Conservation (phyloP, 2,113 vertebrate genomes). For the Lycaon pictus region DNA sequence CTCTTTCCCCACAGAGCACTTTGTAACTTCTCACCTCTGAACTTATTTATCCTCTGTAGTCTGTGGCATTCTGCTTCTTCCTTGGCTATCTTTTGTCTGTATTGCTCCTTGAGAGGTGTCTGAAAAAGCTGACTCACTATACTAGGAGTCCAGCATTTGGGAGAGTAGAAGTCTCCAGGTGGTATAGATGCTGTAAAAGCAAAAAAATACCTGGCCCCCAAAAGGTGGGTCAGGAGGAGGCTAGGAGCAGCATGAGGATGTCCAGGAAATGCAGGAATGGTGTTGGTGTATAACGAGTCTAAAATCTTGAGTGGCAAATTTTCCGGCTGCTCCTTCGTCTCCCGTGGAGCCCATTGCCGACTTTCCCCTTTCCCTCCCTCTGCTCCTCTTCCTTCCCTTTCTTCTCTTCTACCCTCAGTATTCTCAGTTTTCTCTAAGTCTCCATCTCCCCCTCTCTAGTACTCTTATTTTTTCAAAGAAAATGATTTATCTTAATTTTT, state of each 20-base stretch:
- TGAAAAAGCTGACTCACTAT: not conserved
- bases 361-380: too few relatives aligned
- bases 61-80: not conserved
- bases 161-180: not conserved
- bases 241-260: not conserved
- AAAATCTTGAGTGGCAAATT: not conserved
- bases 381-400: not conserved
- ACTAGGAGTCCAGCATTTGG: not conserved
- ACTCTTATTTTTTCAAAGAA: conserved; percentile 15
- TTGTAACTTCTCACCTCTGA: not conserved
- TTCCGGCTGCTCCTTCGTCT: not conserved
- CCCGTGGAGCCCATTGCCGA: accelerated
- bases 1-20: not conserved
- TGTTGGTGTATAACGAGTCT: not conserved
- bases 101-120: not conserved
- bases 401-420: not conserved
- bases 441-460: not conserved
- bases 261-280: not conserved
- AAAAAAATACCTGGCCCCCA: not conserved
- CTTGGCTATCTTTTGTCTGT: not conserved
- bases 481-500: not conserved
- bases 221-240: not conserved
- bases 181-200: not conserved
- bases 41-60: not conserved
- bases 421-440: not conserved